A percentile compares a stretch with the other conserved stretches of the same genome.
Conservation (phyloP, 2,797 vertebrate species). For the Enteromius paludinosus region DNA sequence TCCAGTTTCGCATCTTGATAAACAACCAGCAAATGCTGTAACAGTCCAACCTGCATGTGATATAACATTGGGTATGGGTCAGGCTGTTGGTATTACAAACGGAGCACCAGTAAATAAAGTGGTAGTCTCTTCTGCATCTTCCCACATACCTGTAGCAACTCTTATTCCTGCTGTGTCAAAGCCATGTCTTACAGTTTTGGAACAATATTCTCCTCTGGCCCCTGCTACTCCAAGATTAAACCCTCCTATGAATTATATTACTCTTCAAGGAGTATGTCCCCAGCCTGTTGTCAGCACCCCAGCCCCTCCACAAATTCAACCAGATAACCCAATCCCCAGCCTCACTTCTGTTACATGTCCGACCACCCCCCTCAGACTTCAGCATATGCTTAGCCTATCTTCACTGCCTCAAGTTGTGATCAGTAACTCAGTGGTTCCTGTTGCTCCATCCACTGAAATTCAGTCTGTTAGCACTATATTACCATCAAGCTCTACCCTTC, state of each 20-base stretch:
- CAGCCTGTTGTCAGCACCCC: conserved; percentile 72
- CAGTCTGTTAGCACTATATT: conserved; percentile 70
- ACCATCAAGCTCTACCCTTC: conserved; percentile 71
- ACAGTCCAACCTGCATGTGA: conserved; percentile 86
- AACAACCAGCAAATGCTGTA: conserved; percentile 87
- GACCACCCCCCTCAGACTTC: conserved; percentile 60
- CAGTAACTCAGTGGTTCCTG: conserved; percentile 67
- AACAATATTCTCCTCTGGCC: conserved; percentile 75
- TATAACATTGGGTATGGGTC: conserved; percentile 68
- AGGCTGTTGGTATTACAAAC: conserved; percentile 48
- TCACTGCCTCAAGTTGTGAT: conserved; percentile 69
- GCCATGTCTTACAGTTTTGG: conserved; percentile 76
- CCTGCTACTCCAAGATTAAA: conserved; percentile 69
- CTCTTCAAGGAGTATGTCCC: conserved; percentile 72
- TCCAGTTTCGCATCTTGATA: conserved; percentile 80
- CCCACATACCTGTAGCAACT: conserved; percentile 78
- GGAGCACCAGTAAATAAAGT: conserved; percentile 67
- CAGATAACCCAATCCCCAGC: conserved; percentile 64
- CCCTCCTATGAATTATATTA: conserved; percentile 80
- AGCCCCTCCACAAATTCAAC: conserved; percentile 67
- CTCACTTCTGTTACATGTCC: conserved; percentile 67
- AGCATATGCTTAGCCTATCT: conserved; percentile 63
- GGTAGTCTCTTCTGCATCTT: conserved; percentile 72
- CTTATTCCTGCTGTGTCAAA: conserved; percentile 76
- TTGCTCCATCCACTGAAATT: conserved; percentile 66